Evolutionary conservation across 2,888 invertebrate species (phyloP).

Genomic region (Microlaimidae sp.): DNA sequence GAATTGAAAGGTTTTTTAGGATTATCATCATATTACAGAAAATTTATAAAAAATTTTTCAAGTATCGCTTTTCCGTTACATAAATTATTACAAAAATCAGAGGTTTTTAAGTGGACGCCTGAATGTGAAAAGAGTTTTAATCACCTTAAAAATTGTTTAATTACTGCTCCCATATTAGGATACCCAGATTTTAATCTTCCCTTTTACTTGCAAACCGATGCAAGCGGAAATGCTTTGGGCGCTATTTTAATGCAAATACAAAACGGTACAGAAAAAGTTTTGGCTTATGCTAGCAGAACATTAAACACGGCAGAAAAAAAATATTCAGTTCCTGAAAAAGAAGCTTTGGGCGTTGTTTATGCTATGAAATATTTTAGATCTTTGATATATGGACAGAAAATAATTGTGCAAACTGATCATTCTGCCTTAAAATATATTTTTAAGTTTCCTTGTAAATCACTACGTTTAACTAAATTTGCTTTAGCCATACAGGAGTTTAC

Average conservation of each 20-base stretch:
- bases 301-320: not conserved
- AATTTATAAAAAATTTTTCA: slow-evolving; percentile 15
- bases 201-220: slow-evolving; percentile 16
- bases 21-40: slow-evolving; percentile 12
- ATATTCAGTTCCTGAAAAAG: not conserved
- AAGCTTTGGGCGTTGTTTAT: not conserved
- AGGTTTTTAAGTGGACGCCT: slow-evolving; percentile 12
- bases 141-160: slow-evolving; percentile 9
- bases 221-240: not conserved
- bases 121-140: slow-evolving; percentile 11
- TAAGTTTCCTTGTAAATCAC: too few relatives aligned
- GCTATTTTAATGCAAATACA: not conserved
- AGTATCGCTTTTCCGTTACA: slow-evolving; percentile 11
- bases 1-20: slow-evolving; percentile 10
- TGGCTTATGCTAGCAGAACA: not conserved
- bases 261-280: not conserved
- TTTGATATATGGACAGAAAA: too few relatives aligned
- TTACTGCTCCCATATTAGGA: too few relatives aligned
- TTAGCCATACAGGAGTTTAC: too few relatives aligned
- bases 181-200: slow-evolving; percentile 10
- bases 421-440: too few relatives aligned
- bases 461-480: too few relatives aligned
- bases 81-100: slow-evolving; percentile 12
- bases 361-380: too few relatives aligned
- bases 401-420: too few relatives aligned